Evolutionary conservation across 1,140 invertebrate genomes (phyloP).

Genomic region (Drosophila athabasca): DNA sequence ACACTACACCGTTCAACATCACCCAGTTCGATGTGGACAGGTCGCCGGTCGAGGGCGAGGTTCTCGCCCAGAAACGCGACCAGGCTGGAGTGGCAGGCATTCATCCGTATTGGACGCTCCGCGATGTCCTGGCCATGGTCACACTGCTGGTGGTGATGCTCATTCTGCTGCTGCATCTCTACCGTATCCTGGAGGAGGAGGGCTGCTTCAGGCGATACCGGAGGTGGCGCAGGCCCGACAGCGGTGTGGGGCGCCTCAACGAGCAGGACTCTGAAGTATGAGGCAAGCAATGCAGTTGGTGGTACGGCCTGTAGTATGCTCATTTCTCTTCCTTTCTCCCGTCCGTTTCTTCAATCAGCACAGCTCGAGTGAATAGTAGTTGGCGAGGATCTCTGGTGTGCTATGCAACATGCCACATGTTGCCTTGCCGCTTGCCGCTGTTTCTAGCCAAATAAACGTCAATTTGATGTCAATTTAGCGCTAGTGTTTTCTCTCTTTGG

Average conservation of each 20-base stretch:
- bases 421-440: conserved; percentile 5
- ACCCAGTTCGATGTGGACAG: conserved; percentile 8
- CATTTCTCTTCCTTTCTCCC: conserved; percentile 24
- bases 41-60: not conserved
- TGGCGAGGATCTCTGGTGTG: conserved; percentile 1
- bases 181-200: conserved; percentile 67
- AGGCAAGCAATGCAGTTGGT: conserved; percentile 28
- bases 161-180: conserved; percentile 71
- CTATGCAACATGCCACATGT: conserved; percentile 16
- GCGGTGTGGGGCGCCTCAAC: conserved; percentile 40
- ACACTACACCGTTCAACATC: not conserved
- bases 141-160: conserved; percentile 65
- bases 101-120: conserved; percentile 74
- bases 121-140: conserved; percentile 59
- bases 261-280: conserved; percentile 77
- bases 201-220: conserved; percentile 56
- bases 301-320: not conserved
- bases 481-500: conserved; percentile 32
- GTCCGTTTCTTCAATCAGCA: conserved; percentile 41
- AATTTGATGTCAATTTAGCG: conserved; percentile 67
- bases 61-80: not conserved
- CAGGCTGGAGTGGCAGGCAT: conserved; percentile 47
- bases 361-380: conserved; percentile 65
- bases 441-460: conserved; percentile 34
- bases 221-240: conserved; percentile 21